Conservation (phyloP, 2,797 vertebrate genomes). For the Pangasius djambal region DNA sequence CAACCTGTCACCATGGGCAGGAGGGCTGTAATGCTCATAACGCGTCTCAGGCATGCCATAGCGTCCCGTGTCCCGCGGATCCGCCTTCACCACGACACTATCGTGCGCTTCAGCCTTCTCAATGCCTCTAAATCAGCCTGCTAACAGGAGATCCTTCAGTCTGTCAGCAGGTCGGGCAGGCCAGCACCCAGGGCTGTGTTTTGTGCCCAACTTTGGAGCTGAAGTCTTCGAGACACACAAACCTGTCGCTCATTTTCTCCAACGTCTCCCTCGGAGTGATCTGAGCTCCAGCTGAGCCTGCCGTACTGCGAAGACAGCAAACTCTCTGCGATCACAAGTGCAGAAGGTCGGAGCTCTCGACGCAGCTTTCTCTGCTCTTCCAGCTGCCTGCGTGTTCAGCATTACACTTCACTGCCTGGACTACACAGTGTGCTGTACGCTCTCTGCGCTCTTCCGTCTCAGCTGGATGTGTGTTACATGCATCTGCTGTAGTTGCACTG, state of each 20-base stretch:
- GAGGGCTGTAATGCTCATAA: conserved; percentile 18
- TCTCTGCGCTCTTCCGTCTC: not conserved
- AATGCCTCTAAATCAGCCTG: not conserved
- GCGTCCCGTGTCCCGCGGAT: conserved; percentile 29
- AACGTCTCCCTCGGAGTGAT: not conserved
- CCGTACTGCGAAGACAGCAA: not conserved
- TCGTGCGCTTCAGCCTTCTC: not conserved
- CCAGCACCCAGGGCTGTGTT: not conserved
- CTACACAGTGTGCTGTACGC: too few relatives aligned
- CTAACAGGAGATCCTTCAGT: not conserved
- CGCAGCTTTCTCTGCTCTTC: not conserved
- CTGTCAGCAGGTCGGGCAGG: not conserved
- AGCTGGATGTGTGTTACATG: not conserved
- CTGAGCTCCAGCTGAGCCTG: too few relatives aligned
- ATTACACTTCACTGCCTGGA: too few relatives aligned
- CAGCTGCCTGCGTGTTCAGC: not conserved
- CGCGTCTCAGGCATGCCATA: conserved; percentile 4
- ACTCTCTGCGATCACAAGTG: not conserved
- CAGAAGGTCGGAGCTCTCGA: not conserved
- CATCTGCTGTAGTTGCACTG: not conserved
- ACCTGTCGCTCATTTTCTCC: not conserved
- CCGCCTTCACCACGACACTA: not conserved
- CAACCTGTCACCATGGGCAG: conserved; percentile 42
- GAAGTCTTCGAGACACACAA: not conserved
- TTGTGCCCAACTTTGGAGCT: conserved; percentile 31